phyloP scores from a whole-genome alignment of 2,888 invertebrate genomes.

The Germaria angustata region DNA sequence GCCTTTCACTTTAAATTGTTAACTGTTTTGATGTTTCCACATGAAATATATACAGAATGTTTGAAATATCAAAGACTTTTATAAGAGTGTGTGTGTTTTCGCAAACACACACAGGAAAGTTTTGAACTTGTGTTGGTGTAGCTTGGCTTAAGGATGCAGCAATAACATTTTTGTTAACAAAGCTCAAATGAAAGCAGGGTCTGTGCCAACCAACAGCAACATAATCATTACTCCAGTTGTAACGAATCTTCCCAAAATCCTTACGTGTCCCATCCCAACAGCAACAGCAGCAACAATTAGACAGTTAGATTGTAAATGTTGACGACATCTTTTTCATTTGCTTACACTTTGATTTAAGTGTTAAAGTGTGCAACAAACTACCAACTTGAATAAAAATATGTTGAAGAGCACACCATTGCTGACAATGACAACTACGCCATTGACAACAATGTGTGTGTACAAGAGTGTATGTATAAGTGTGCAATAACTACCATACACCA shows the following conservation, averaged over 20 bases:
- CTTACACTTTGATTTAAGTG: slow-evolving; percentile 38
- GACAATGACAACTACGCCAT: background rate
- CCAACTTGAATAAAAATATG: slow-evolving; percentile 13
- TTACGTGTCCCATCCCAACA: background rate
- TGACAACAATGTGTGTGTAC: background rate
- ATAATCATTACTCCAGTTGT: background rate
- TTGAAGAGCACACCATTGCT: background rate
- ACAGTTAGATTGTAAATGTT: slow-evolving; percentile 6
- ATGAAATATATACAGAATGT: background rate
- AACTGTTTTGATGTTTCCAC: slow-evolving; percentile 6
- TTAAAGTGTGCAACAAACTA: slow-evolving; percentile 40
- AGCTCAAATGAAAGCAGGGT: slow-evolving; percentile 14
- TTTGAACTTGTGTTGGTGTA: background rate
- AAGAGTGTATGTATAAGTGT: background rate
- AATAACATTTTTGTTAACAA: slow-evolving; percentile 15
- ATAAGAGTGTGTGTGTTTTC: background rate
- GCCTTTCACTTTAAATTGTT: slow-evolving; percentile 12
- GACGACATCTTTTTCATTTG: slow-evolving; percentile 18
- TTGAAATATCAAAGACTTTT: slow-evolving; percentile 18
- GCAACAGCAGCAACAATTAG: slow-evolving; percentile 3
- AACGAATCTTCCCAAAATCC: background rate
- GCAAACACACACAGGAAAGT: background rate
- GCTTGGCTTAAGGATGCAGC: slow-evolving; percentile 34
- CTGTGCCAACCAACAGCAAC: background rate
- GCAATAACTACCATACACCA: background rate